Percentiles rank a stretch among this genome's conserved stretches.
Conservation (phyloP, 2,888 invertebrate species). For the Ischnura elegans region DNA sequence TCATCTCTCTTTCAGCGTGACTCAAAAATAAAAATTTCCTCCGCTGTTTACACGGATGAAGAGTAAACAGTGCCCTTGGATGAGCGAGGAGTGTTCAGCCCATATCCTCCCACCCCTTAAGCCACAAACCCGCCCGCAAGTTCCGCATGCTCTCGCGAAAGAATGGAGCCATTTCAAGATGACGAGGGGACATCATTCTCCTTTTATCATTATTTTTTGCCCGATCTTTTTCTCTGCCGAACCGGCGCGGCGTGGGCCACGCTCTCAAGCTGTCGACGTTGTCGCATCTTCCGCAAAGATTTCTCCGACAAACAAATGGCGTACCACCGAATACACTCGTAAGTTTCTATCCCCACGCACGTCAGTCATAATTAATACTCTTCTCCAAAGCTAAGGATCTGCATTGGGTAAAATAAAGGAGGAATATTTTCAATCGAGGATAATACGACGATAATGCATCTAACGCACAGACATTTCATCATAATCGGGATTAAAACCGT, state of each 20-base stretch:
- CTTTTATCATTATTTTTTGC: background rate
- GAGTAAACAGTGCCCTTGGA: conserved; percentile 45
- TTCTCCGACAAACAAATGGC: background rate
- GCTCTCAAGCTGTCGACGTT: background rate
- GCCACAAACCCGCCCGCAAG: background rate
- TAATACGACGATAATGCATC: no score
- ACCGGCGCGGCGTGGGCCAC: background rate
- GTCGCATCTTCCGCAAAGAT: background rate
- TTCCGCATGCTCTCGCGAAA: background rate
- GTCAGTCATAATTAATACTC: no score
- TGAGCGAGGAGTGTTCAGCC: background rate
- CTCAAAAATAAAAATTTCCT: conserved; percentile 32
- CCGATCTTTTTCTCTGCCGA: no score
- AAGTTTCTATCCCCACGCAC: background rate
- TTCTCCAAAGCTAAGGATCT: no score
- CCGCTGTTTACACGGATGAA: conserved; percentile 49
- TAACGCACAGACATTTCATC: no score
- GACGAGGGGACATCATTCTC: background rate
- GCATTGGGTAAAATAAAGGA: no score
- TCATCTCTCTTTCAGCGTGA: background rate
- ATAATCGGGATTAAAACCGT: no score
- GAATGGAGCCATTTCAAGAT: background rate
- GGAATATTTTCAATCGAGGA: no score
- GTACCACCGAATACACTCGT: background rate
- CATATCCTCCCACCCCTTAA: background rate